Base-by-base conservation (phyloP, 2,113 vertebrate species). In the Epinephelus lanceolatus region DNA sequence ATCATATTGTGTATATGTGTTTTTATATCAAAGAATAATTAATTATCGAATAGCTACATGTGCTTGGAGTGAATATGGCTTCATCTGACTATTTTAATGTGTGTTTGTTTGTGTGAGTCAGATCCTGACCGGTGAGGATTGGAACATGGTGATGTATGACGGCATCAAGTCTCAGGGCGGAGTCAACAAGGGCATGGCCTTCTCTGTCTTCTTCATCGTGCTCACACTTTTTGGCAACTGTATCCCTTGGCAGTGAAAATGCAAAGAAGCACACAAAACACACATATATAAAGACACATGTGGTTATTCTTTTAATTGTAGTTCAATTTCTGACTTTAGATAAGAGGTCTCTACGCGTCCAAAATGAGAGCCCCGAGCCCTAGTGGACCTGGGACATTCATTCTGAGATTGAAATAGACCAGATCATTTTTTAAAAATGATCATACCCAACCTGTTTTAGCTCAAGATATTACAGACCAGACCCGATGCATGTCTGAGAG, bases 221-320 rank as follows among this genome's bases (percentile, higher is more conserved):
- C 97, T 99, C 84, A 99, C 98, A 1, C 97, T 99, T 90, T 99
- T 99, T 1, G 98, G 98, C 82, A 99, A 99, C 95, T 99, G 98
- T 98, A 99, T 97, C 96, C 97, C 90, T 17, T 80, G 0, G 49
- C 6, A 21, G n/a, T 27, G 6, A 60, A 69, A 57, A 23, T 62
- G 23, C 42, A 72, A 15, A 51, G 4, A 70, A 45, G 52, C 51
- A 45, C 12, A 47, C 17, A 19, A 14, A 37, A 37, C 30, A 69
- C 25, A 83, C 30, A 33, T 14, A 69, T 14, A 69, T 33, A 3
- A 73, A 45, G 23, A 53, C 53, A 21, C 51, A 23, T 10, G 3
- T 10, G 3, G n/a, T n/a, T 42, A 52, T 59, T 1, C n/a, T 49
- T 52, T 2, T 51, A 12, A 15, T 8, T 1, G 14, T 25, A 13